Percentiles rank a stretch among this genome's conserved stretches.
Conservation (phyloP, 1,140 invertebrate species). For the Sitobion miscanthi region DNA sequence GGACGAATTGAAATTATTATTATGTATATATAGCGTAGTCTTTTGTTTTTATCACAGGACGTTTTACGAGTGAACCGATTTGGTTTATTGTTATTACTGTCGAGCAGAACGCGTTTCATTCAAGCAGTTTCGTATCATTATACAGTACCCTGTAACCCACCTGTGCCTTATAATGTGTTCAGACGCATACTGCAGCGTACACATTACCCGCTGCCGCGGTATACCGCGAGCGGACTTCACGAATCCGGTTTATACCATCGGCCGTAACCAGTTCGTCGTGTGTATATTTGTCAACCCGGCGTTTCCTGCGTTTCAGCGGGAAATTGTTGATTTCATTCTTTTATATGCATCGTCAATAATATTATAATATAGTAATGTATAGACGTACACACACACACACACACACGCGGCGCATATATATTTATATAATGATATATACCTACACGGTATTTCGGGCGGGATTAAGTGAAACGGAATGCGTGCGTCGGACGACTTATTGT, state of each 20-base stretch:
- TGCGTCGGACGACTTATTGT: conserved; percentile 5
- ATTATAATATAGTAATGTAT: background rate
- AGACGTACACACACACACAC: background rate
- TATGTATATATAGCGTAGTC: background rate
- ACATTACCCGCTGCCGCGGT: background rate
- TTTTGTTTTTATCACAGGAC: background rate
- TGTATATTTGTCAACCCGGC: background rate
- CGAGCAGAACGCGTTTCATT: background rate
- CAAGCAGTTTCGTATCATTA: background rate
- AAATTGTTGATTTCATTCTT: background rate
- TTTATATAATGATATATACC: background rate
- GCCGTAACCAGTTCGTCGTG: background rate
- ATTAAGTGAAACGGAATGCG: conserved; percentile 22
- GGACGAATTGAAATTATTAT: background rate
- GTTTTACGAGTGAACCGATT: background rate
- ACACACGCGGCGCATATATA: background rate
- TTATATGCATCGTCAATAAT: background rate
- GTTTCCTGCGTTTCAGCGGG: background rate
- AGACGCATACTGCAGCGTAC: background rate
- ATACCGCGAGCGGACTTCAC: background rate
- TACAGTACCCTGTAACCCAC: background rate
- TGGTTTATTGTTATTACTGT: background rate
- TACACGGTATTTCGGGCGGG: background rate
- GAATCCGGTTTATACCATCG: background rate
- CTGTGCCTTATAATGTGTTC: background rate